Percentiles rank a stretch among this genome's conserved stretches.
phyloP scores from a whole-genome alignment of 2,888 invertebrate genomes.

The Epinotia demarniana region DNA sequence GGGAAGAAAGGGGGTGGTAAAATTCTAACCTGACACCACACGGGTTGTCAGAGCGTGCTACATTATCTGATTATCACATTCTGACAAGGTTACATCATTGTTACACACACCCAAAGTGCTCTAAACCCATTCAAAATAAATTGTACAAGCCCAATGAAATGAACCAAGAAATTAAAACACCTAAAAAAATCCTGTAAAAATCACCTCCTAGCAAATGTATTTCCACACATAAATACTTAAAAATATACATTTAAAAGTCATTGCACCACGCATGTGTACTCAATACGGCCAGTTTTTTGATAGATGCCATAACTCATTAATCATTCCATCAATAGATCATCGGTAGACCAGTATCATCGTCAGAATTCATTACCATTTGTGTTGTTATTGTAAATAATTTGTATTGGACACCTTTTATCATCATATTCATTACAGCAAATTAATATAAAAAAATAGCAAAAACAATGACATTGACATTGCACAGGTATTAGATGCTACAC shows the following conservation, averaged over 20 bases:
- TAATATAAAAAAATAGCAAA: not conserved
- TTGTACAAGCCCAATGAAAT: too few species aligned
- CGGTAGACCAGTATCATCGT: not conserved
- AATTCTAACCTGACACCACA: too few species aligned
- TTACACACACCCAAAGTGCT: not conserved
- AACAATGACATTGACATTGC: not conserved
- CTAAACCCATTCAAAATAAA: too few species aligned
- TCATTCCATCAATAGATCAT: conserved; percentile 1
- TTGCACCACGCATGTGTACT: conserved; percentile 37
- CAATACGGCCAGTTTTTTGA: conserved; percentile 8
- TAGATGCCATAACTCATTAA: not conserved
- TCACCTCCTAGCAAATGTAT: not conserved
- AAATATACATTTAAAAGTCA: not conserved
- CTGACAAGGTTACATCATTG: not conserved
- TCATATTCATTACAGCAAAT: not conserved
- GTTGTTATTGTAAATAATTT: not conserved
- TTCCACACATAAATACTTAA: not conserved
- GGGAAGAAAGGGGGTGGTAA: too few species aligned
- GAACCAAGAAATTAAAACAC: not conserved
- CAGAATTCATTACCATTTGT: not conserved
- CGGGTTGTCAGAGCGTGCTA: too few species aligned
- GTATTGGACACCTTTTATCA: not conserved
- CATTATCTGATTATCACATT: too few species aligned
- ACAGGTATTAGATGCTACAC: not conserved
- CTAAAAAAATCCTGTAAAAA: not conserved